Percentiles rank a stretch among this genome's conserved stretches.
phyloP scores from a whole-genome alignment of 2,113 vertebrate species.

The Peromyscus californicus region DNA sequence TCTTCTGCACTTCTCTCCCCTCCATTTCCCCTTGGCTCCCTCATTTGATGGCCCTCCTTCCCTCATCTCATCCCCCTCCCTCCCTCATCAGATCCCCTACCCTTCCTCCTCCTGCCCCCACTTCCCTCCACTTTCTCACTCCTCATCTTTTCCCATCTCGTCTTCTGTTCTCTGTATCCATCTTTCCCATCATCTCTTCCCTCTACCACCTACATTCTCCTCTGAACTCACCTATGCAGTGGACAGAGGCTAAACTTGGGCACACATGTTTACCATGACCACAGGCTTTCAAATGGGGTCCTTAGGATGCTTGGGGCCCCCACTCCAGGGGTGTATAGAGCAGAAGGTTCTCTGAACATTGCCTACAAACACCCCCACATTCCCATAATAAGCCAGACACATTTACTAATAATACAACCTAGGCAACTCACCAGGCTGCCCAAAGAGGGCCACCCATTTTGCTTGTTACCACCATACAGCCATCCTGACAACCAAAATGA shows the following conservation, averaged over 20 bases:
- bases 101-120: too few species aligned
- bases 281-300: too few species aligned
- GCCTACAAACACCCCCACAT: neutral
- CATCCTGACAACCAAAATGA: neutral
- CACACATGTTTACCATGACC: neutral
- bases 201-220: neutral
- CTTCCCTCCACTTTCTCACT: neutral
- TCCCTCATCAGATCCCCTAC: too few species aligned
- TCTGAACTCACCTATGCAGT: neutral
- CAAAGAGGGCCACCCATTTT: neutral
- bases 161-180: neutral
- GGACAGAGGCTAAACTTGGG: neutral
- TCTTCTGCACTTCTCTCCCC: neutral
- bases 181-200: too few species aligned
- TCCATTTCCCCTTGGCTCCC: too few species aligned
- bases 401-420: too few species aligned
- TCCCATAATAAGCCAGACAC: neutral
- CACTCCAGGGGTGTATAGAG: neutral
- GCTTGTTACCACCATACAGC: neutral
- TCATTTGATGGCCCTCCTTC: neutral
- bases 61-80: too few species aligned
- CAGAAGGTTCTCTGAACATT: neutral
- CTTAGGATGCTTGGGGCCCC: neutral
- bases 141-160: fast-evolving
- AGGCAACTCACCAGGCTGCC: neutral